Conservation (phyloP, 23 tunicate species). For the Ciona savignyi region DNA sequence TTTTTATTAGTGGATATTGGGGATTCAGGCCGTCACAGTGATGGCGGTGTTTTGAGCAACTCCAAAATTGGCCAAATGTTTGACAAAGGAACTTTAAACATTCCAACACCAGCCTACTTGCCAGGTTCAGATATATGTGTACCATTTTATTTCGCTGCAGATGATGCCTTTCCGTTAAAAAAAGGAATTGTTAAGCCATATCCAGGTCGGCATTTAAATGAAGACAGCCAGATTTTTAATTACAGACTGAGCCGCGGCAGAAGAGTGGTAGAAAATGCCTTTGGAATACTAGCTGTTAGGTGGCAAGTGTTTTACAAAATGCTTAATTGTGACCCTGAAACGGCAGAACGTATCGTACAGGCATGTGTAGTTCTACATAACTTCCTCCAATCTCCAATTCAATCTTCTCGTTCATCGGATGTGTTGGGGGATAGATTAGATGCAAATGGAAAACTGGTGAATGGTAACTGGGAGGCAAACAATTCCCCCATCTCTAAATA, state of each 20-base stretch:
- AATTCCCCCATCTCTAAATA: slow-evolving; percentile 7
- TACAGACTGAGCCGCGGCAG: slow-evolving; percentile 30
- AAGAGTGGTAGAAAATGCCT: slow-evolving; percentile 8
- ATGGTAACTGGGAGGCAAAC: slow-evolving; percentile 18
- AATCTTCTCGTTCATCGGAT: neutral
- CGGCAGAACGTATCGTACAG: slow-evolving; percentile 15
- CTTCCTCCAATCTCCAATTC: slow-evolving; percentile 12
- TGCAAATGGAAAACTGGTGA: slow-evolving; percentile 1
- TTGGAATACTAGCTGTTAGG: too few species aligned
- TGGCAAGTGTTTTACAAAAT: too few species aligned
- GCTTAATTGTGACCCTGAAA: too few species aligned
- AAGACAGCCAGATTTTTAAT: slow-evolving; percentile 8
- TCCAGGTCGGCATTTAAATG: neutral
- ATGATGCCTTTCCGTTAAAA: too few species aligned
- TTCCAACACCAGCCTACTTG: slow-evolving; percentile 9
- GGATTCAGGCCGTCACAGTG: slow-evolving; percentile 16
- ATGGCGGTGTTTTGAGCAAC: slow-evolving; percentile 39
- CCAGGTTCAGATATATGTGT: neutral
- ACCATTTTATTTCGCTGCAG: too few species aligned
- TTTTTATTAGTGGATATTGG: slow-evolving; percentile 18
- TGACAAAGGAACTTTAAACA: neutral
- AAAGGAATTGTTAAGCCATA: neutral
- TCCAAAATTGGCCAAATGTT: slow-evolving; percentile 14
- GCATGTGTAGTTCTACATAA: slow-evolving; percentile 33
- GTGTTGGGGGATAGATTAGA: slow-evolving; percentile 15